A percentile compares a stretch with the other conserved stretches of the same genome.
These are phyloP conservation scores for Muscicapa comitata DNA, from an alignment of 2,797 vertebrate species.

Conservation along the genomic window DNA sequence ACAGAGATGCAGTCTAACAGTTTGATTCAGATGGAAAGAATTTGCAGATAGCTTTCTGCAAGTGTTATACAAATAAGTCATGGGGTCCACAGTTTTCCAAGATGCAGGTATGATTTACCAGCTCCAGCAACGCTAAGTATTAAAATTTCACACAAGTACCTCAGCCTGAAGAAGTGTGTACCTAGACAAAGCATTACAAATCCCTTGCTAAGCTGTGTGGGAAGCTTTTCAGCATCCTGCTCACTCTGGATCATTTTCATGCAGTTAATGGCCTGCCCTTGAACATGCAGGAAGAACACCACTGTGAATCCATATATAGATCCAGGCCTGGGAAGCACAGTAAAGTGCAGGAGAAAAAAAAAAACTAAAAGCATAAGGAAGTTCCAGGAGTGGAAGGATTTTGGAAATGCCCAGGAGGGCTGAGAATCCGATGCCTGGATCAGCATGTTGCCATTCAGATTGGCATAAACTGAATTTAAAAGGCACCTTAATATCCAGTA, in stretches of 20 bases:
- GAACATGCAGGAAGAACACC: background rate
- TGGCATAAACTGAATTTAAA: background rate
- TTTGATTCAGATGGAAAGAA: background rate
- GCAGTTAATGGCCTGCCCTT: background rate
- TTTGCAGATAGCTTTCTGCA: background rate
- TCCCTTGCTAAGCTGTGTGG: background rate
- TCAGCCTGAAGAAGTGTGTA: background rate
- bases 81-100: background rate
- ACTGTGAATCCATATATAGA: background rate
- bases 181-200: background rate
- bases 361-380: background rate
- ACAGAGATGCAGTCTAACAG: background rate
- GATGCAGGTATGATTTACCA: background rate
- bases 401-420: background rate
- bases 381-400: background rate
- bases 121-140: background rate
- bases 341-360: background rate
- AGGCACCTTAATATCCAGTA: background rate
- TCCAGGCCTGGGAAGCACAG: background rate
- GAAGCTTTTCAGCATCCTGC: slow-evolving; percentile 7
- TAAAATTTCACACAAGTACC: background rate
- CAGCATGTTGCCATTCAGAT: background rate
- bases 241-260: background rate
- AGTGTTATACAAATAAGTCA: background rate
- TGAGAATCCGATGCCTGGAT: background rate